Evolutionary conservation across 1,140 invertebrate species (phyloP), one percentile per base, ranked within the genome.

Genomic region (Formica selysi): DNA sequence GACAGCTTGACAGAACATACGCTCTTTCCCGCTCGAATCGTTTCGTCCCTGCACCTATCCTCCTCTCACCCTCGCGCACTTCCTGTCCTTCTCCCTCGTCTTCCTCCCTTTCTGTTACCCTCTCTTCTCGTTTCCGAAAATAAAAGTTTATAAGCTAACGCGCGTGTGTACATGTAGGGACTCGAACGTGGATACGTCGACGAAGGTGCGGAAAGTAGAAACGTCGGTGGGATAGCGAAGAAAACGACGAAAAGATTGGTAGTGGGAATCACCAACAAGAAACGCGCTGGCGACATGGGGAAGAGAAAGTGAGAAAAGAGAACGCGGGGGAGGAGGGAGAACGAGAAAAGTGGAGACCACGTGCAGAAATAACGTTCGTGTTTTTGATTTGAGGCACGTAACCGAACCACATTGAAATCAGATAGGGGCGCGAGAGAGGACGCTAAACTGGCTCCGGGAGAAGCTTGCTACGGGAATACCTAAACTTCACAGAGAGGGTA

Each of bases 1-100:
- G 94, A 94, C 94, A 94, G 94, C 94, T 94, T 94, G 94, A 94
- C 93, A 94, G 93, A 94, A 94, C 93, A 94, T 94, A 94, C 92
- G 91, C 93, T 91, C 90, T 90, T 89, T 91, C 86, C 90, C 87
- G 84, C 89, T 85, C 86, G 85, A 88, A 84, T 79, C 79, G 81
- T 76, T 78, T 85, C 78, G 84, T 84, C 76, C 62, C 68, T 32
- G 44, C 85, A 67, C 54, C 38, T 51, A 68, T 76, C 76, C 48
- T 48, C 78, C 19, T 81, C 71, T 71, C 70, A 51, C 76, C 86
- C 84, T n/a, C 51, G 6, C 26, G 59, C 65, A 74, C 74, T 54
- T 74, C 61, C 41, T 54, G 19, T 64, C 54, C 32, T 51, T 48
- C 59, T 67, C 16, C 64, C 19, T 51, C 76, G 54, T 51, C 51